Percentiles rank a stretch among this genome's conserved stretches.
phyloP scores from a whole-genome alignment of 30 jellyfish, hydroid and myxozoan species.

The Aurelia coerulea region DNA sequence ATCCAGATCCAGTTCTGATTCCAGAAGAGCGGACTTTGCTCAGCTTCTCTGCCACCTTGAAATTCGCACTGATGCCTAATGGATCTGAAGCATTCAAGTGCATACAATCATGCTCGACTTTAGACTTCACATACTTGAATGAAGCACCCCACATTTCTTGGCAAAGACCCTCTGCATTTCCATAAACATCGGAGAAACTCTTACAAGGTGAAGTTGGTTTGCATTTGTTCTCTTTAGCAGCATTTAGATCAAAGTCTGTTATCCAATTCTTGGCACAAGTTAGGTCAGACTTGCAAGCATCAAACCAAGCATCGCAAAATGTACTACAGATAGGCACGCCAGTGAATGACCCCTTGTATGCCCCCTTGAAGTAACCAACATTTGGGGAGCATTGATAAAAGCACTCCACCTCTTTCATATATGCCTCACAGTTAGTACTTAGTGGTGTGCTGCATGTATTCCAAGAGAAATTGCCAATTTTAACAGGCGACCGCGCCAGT shows the following conservation, averaged over 20 bases:
- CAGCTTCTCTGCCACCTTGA: constrained; percentile 51
- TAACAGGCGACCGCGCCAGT: constrained; percentile 27
- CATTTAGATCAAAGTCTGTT: constrained; percentile 34
- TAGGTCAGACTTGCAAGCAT: constrained; percentile 67
- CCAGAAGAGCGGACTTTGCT: too few species aligned
- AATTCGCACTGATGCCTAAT: neutral
- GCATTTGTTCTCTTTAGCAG: constrained; percentile 52
- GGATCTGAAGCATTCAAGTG: constrained; percentile 37
- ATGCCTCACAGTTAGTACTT: constrained; percentile 42
- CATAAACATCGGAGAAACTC: constrained; percentile 50
- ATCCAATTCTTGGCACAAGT: constrained; percentile 85
- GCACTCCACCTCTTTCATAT: constrained; percentile 76
- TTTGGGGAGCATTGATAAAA: constrained; percentile 86
- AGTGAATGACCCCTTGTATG: constrained; percentile 62
- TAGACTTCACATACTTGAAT: constrained; percentile 52
- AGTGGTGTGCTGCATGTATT: constrained; percentile 30
- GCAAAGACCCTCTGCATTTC: constrained; percentile 69
- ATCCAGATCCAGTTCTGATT: too few species aligned
- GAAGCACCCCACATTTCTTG: constrained; percentile 83
- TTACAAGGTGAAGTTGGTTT: constrained; percentile 30
- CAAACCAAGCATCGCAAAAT: constrained; percentile 84
- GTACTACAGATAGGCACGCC: constrained; percentile 76
- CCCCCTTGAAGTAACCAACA: constrained; percentile 85
- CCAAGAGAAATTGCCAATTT: constrained; percentile 84
- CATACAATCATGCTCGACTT: constrained; percentile 65